Base-by-base conservation (phyloP, 30 jellyfish, hydroid and myxozoan species). In the Turritopsis rubra region DNA sequence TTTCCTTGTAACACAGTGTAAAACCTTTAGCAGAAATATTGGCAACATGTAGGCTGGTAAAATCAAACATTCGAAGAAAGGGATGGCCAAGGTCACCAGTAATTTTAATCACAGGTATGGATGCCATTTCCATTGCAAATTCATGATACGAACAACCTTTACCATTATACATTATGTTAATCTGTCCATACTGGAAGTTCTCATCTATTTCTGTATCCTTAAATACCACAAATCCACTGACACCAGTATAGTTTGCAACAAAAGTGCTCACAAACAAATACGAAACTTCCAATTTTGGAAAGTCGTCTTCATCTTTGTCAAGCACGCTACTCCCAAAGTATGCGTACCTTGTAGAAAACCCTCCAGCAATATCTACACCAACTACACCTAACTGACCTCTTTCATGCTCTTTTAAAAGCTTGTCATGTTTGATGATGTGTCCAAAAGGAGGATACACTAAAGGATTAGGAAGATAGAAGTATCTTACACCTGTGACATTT, bases 1-100 rank as follows among this genome's bases (percentile, higher is more conserved):
- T 21, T 53, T 80, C 87, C 28, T 80, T 65, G 60, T 52, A 53
- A 65, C 87, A 80, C 52, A 26, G 82, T 18, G 53, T 70, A 41
- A 80, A 80, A 7, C 87, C 87, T 23, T 53, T 8, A 18, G 21
- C 17, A 23, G 82, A 31, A 52, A 53, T 52, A 26, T 80, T 52
- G 26, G 29, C 26, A 21, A 80, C 8, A 80, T 80, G 65, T 17
- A 60, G 19, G 21, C 19, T 68, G 28, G 77, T 68, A 22, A n/a
- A 27, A 7, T 27, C 31, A 68, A 8, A 68, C 19, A 68, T 8
- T 68, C 19, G 77, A 68, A 27, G 30, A 68, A 7, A 9, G 16
- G 28, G 31, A 68, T 27, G 77, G 9, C 77, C 77, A 68, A 68
- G 28, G 77, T 68, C 77, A 7, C 4, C 77, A 68, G 77, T 68